Conservation (phyloP, 2,888 invertebrate genomes). For the Hipparchia semele region DNA sequence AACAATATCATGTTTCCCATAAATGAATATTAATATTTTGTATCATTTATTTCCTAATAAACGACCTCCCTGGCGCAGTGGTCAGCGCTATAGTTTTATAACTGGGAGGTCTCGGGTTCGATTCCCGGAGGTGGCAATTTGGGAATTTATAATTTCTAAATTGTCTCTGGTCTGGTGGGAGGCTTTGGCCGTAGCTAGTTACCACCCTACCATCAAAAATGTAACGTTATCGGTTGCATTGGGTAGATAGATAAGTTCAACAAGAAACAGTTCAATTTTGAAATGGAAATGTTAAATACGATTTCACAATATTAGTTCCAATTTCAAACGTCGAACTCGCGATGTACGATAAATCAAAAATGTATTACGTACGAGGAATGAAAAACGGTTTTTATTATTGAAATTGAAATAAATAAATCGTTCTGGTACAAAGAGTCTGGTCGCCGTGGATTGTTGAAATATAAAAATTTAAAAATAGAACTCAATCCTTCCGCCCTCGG, state of each 20-base stretch:
- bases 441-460: constrained; percentile 72
- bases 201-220: too few relatives aligned
- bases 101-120: too few relatives aligned
- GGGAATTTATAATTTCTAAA: too few relatives aligned
- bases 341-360: constrained; percentile 29
- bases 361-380: constrained; percentile 26
- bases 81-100: too few relatives aligned
- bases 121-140: too few relatives aligned
- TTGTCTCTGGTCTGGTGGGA: too few relatives aligned
- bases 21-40: neutral
- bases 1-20: neutral
- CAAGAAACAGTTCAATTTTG: neutral
- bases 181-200: too few relatives aligned
- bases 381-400: constrained; percentile 30
- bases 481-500: constrained; percentile 82
- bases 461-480: constrained; percentile 81
- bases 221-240: too few relatives aligned
- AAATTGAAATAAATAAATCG: constrained; percentile 34
- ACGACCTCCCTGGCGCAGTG: neutral
- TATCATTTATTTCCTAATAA: neutral
- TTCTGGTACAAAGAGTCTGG: constrained; percentile 53
- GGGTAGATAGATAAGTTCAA: too few relatives aligned
- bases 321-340: constrained; percentile 13
- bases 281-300: constrained; percentile 3
- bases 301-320: constrained; percentile 15